Evolutionary conservation across 2,113 vertebrate genomes (phyloP), one percentile per base, ranked within the genome.

Genomic region (Seriola aureovittata): DNA sequence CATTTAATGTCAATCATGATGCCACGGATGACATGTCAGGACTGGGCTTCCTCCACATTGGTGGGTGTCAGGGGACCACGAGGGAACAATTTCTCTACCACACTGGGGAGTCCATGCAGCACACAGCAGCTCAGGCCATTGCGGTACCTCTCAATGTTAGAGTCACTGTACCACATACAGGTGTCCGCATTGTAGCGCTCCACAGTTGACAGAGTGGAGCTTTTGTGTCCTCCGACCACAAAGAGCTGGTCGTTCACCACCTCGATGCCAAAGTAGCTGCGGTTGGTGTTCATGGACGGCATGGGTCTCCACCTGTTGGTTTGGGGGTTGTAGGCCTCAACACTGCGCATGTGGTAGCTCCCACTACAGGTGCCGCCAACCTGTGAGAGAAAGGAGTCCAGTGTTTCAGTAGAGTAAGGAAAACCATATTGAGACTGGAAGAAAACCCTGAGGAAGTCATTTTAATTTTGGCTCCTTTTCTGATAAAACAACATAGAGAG

Each of bases 41-140:
- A 34, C 29, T 17, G 29, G 25, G 19, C 23, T 7, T 70, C 23
- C 38, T 62, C 55, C n/a, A 2, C 5, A 19, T 14, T 48, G 21
- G 68, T 17, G 21, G 6, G 6, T 16, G 3, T 54, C 32, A 17
- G 16, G 1, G 69, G 1, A 12, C 13, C 42, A 34, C 78, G 78
- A 21, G 58, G n/a, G 59, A 88, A 88, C 74, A 88, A 21, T 4
- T 54, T 23, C 7, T 96, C 95, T 9, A 85, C 72, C 3, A 97
- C 57, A 0, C 96, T 95, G 55, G 93, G 75, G 8, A 96, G 93
- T 7, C 95, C 96, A 0, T 95, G 91, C 21, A 97, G 93, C 79
- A 96, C 95, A 0, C 96, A 97, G 94, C 97, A 97, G 94, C 96
- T 96, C 85, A 96, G 87, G 0, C 96, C 96, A 0, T 95, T 96